These are phyloP conservation scores for Allygus modestus DNA, from an alignment of 2,888 invertebrate genomes.

Conservation along the genomic window DNA sequence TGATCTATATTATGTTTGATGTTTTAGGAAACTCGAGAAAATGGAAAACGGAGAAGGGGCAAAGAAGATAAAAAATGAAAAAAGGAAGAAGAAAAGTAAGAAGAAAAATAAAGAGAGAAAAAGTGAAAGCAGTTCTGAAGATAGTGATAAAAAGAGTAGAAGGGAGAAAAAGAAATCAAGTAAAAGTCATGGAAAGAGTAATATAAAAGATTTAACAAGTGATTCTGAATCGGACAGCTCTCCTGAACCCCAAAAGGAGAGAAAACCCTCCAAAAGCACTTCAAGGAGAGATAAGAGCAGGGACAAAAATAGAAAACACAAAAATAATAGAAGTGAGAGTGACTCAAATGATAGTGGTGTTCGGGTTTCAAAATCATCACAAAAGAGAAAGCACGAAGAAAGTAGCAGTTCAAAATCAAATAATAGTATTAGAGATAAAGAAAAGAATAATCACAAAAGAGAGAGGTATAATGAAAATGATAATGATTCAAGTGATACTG, in stretches of 20 bases:
- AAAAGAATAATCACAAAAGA: not conserved
- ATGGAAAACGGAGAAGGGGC: slow-evolving; percentile 78
- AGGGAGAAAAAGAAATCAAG: not conserved
- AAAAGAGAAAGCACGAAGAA: slow-evolving; percentile 11
- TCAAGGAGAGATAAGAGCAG: not conserved
- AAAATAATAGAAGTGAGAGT: not conserved
- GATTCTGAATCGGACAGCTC: slow-evolving; percentile 21
- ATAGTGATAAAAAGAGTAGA: not conserved
- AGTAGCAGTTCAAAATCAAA: not conserved
- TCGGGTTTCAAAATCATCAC: not conserved
- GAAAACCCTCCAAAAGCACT: not conserved
- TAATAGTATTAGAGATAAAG: not conserved
- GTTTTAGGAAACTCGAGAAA: slow-evolving; percentile 82
- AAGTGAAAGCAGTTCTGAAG: not conserved
- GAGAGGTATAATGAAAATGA: not conserved
- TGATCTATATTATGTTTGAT: too few relatives aligned
- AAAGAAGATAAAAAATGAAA: slow-evolving; percentile 67
- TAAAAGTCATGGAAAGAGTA: not conserved
- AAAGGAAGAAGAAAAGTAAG: slow-evolving; percentile 63
- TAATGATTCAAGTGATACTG: not conserved
- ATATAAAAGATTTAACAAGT: not conserved
- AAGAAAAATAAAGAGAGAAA: not conserved
- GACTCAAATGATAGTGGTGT: slow-evolving; percentile 5
- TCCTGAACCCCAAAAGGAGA: not conserved
- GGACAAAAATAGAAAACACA: not conserved